phyloP scores from a whole-genome alignment of 2,113 vertebrate genomes.

The Hypanus sabinus region DNA sequence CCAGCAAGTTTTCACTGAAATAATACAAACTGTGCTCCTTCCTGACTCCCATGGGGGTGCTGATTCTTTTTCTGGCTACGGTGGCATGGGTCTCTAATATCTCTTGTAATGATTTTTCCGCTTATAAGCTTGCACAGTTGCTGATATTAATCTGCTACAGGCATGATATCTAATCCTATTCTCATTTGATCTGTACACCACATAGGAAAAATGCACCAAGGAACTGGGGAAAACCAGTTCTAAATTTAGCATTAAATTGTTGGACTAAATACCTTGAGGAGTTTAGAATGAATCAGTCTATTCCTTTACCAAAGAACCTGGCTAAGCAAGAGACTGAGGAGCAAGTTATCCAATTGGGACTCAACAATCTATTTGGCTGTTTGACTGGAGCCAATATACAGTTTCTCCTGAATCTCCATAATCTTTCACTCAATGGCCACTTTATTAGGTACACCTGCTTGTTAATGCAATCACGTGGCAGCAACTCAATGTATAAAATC shows the following conservation, averaged over 20 bases:
- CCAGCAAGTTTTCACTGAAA: neutral
- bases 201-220: neutral
- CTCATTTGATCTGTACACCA: neutral
- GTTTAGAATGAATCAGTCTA: neutral
- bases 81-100: neutral
- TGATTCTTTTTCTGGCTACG: neutral
- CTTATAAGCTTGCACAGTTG: neutral
- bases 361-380: neutral
- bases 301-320: neutral
- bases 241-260: neutral
- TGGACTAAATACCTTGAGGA: neutral
- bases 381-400: neutral
- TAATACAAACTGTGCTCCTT: neutral
- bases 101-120: conserved; percentile 1
- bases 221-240: neutral
- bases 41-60: too few species aligned
- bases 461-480: too few species aligned
- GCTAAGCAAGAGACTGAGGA: neutral
- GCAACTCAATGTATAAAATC: too few species aligned
- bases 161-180: neutral
- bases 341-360: neutral
- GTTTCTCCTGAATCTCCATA: neutral
- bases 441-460: too few species aligned
- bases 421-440: neutral
- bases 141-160: neutral